phyloP scores from a whole-genome alignment of 2,113 vertebrate species.

The Haemorhous mexicanus region DNA sequence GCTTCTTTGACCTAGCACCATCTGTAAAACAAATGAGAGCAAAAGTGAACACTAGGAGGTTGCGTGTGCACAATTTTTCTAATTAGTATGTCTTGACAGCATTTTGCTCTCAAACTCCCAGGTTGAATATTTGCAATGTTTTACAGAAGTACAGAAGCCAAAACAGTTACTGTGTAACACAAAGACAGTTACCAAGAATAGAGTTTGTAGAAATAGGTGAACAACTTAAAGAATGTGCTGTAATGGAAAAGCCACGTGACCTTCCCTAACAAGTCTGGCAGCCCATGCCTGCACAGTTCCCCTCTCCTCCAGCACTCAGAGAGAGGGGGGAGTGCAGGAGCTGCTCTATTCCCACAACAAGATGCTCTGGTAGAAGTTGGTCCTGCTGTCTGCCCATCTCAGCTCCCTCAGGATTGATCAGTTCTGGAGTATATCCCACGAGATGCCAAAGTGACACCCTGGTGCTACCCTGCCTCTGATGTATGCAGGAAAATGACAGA shows the following conservation, averaged over 20 bases:
- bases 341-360: neutral
- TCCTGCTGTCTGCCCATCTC: neutral
- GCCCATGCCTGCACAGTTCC: neutral
- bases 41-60: neutral
- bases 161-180: neutral
- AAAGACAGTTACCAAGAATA: neutral
- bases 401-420: neutral
- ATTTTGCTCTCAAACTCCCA: neutral
- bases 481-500: neutral
- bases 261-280: neutral
- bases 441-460: neutral
- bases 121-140: neutral
- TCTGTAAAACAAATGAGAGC: neutral
- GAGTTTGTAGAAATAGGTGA: neutral
- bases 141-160: neutral
- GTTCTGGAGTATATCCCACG: neutral
- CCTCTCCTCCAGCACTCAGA: fast-evolving
- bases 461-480: neutral
- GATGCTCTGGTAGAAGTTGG: neutral
- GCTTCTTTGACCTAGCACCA: neutral
- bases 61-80: neutral
- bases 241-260: neutral
- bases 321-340: neutral
- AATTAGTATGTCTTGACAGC: neutral
- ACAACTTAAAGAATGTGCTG: neutral